These are phyloP conservation scores for Misgurnus mizolepis DNA, from an alignment of 2,113 vertebrate genomes.

Conservation along the genomic window DNA sequence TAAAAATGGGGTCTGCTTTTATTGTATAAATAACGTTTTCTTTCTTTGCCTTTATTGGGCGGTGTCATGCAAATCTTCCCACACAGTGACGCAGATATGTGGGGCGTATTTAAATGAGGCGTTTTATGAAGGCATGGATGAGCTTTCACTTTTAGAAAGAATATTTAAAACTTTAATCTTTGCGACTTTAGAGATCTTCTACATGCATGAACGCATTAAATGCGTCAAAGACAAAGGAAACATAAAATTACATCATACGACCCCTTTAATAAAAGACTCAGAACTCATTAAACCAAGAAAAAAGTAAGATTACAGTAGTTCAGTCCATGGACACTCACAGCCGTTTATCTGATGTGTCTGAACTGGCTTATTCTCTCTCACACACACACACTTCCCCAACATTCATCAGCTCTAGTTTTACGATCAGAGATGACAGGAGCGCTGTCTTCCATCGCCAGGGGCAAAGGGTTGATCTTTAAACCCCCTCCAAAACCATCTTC, in stretches of 20 bases:
- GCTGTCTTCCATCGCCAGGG: slow-evolving; percentile 58
- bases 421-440: slow-evolving; percentile 63
- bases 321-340: not conserved
- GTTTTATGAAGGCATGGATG: too few relatives aligned
- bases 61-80: too few relatives aligned
- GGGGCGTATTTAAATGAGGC: too few relatives aligned
- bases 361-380: slow-evolving; percentile 17
- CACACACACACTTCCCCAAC: slow-evolving; percentile 1
- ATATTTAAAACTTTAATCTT: too few relatives aligned
- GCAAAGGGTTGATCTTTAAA: slow-evolving; percentile 56
- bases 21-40: too few relatives aligned
- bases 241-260: too few relatives aligned
- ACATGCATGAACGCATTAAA: too few relatives aligned
- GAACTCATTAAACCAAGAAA: not conserved
- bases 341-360: not conserved
- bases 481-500: slow-evolving; percentile 60
- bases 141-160: too few relatives aligned
- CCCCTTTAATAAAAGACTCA: not conserved
- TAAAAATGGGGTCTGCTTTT: not conserved
- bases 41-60: too few relatives aligned
- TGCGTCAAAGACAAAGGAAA: too few relatives aligned
- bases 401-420: slow-evolving; percentile 42
- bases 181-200: too few relatives aligned
- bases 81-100: too few relatives aligned
- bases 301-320: not conserved